Base-by-base conservation (phyloP, 2,797 vertebrate species). In the Acrossocheilus wenchowensis region DNA sequence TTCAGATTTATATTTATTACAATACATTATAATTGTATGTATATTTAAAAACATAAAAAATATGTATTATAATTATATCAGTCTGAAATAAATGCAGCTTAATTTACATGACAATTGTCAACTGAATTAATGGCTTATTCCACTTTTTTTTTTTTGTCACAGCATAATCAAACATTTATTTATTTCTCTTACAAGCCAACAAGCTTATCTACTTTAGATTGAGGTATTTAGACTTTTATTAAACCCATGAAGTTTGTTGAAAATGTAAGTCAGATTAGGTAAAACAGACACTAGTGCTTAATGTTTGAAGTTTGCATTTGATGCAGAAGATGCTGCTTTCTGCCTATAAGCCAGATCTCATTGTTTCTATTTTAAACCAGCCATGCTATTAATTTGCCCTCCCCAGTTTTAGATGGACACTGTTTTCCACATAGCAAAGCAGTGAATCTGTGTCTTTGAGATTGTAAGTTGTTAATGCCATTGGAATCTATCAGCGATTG, bases 351-450 rank as follows among this genome's bases (percentile, higher is more conserved):
- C 43, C 41, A 0, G 5, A 26, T 36, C 57, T 57, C 73, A 14
- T 83, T n/a, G 82, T 74, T 74, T 34, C n/a, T 52, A 7, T 36
- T 64, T 43, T 41, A 71, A 71, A 39, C 48, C 48, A 39, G 34
- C 48, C 45, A 48, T 82, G 80, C 8, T 17, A 71, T 5, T 71
- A 71, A 82, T 71, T 71, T 54, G 23, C 5, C n/a, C 60, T 68
- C 17, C 10, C 26, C n/a, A 2, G 60, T 50, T 68, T 81, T 52
- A 68, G 19, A 48, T 72, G 52, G 11, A 60, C 2, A 1, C 9
- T 41, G 45, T 30, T 82, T 82, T 48, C 39, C 11, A 11, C 72
- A 66, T 84, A 66, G 82, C 82, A 66, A 52, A 78, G 72, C 43
- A 26, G 57, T 68, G 75, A 85, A 78, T 69, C 5, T 69, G 45